Evolutionary conservation across 2,113 vertebrate genomes (phyloP).

Genomic region (Microtus oregoni): DNA sequence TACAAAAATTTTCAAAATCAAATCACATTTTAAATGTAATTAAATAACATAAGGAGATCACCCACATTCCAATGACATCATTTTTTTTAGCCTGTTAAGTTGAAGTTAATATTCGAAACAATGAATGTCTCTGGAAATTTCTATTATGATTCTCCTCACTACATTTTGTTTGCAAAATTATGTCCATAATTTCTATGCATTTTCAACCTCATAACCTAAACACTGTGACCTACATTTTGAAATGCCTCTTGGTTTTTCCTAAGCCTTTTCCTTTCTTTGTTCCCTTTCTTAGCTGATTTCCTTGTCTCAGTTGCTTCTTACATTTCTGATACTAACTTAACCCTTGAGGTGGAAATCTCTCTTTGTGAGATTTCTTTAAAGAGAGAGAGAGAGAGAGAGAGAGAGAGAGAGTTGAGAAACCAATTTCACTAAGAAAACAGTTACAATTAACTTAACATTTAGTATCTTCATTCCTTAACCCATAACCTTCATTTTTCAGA

Average conservation of each 20-base stretch:
- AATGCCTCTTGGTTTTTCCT: no score
- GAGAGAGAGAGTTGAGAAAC: background rate
- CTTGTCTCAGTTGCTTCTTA: background rate
- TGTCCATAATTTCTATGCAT: background rate
- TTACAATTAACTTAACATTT: background rate
- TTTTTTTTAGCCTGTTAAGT: background rate
- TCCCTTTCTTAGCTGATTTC: background rate
- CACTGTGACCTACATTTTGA: background rate
- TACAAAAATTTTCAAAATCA: constrained; percentile 51
- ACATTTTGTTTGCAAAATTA: background rate
- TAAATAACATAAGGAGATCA: constrained; percentile 17
- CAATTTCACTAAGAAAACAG: background rate
- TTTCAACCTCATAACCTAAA: background rate
- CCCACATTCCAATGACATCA: constrained; percentile 11
- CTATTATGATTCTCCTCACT: background rate
- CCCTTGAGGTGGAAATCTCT: background rate
- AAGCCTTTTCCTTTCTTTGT: background rate
- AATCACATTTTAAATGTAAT: constrained; percentile 45
- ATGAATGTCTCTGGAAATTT: background rate
- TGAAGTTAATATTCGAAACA: background rate
- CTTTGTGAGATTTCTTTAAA: background rate
- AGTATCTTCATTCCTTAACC: background rate
- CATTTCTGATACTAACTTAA: background rate
- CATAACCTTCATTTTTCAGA: constrained; percentile 37
- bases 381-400: background rate